phyloP scores from a whole-genome alignment of 1,140 invertebrate genomes.

The Bombus cullumanus region DNA sequence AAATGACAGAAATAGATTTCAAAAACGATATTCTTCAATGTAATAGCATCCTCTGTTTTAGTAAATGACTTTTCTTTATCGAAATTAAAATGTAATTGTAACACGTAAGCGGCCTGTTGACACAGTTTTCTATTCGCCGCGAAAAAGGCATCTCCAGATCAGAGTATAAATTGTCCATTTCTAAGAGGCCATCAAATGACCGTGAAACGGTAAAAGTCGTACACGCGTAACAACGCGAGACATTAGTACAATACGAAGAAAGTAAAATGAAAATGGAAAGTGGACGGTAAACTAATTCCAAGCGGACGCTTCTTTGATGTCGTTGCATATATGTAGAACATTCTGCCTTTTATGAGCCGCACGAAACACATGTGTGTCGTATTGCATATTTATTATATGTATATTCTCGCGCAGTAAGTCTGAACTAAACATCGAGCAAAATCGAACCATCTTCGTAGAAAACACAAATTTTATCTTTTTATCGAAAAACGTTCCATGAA shows the following conservation, averaged over 20 bases:
- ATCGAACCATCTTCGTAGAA: not conserved
- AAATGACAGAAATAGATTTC: not conserved
- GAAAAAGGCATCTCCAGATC: not conserved
- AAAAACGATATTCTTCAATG: too few relatives aligned
- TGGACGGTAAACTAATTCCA: conserved; percentile 57
- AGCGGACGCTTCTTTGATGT: conserved; percentile 46
- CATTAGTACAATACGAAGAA: conserved; percentile 38
- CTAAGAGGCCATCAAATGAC: not conserved
- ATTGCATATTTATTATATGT: not conserved
- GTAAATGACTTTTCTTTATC: not conserved
- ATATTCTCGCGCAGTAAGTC: not conserved
- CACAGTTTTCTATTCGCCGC: not conserved
- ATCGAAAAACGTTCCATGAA: too few relatives aligned
- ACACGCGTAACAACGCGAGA: conserved; percentile 7
- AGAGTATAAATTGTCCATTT: not conserved
- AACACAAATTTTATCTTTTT: not conserved
- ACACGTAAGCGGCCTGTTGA: not conserved
- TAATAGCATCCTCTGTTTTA: not conserved
- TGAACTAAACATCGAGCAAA: not conserved
- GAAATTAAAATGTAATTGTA: not conserved
- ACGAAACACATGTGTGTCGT: not conserved
- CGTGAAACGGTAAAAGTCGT: conserved; percentile 6
- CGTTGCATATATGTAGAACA: conserved; percentile 45
- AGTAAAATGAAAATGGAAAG: conserved; percentile 69
- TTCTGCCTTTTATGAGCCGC: not conserved